Evolutionary conservation across 2,888 invertebrate species (phyloP), one percentile per base, ranked within the genome.

Genomic region (Tipula vernalis): DNA sequence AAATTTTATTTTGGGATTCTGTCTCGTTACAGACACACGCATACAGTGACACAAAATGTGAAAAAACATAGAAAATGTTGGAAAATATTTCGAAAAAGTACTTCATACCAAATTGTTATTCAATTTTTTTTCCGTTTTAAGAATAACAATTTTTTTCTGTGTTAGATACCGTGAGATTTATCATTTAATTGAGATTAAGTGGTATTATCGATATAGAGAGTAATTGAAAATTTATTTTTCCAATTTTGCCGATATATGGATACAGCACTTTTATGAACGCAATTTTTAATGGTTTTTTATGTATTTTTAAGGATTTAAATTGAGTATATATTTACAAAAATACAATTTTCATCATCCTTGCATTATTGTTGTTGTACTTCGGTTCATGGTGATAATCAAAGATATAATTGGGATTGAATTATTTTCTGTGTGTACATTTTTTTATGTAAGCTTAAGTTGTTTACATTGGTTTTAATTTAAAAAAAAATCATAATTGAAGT

Each of bases 121-220:
- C 71, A 71, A 28, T 28, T 71, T 71, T 28, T 71, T 8, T 51
- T 51, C 5, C 51, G 51, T 51, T 51, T 51, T 51, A 51, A 51
- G 51, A 51, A 51, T 51, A 51, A 51, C 51, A 51, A 51, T 15
- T 51, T 51, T 44, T 51, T 51, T 51, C 15, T 28, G 18, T 28
- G 28, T 28, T 57, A 71, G 71, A 71, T 71, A 71, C 28, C 71
- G 71, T 71, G 71, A 71, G 71, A 71, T 71, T 71, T 71, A 71
- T 71, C 71, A 71, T 71, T 71, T 71, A 71, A 71, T 71, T 71
- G 71, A 71, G 71, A 71, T 71, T 71, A 71, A 71, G 71, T 71
- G 71, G 71, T 71, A 71, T 71, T 71, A 71, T 71, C 71, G 71
- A 71, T 71, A 28, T 71, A 71, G 71, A 28, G 71, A 71, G 28